Conservation (phyloP, 2,113 vertebrate species). For the Corynorhinus townsendii region DNA sequence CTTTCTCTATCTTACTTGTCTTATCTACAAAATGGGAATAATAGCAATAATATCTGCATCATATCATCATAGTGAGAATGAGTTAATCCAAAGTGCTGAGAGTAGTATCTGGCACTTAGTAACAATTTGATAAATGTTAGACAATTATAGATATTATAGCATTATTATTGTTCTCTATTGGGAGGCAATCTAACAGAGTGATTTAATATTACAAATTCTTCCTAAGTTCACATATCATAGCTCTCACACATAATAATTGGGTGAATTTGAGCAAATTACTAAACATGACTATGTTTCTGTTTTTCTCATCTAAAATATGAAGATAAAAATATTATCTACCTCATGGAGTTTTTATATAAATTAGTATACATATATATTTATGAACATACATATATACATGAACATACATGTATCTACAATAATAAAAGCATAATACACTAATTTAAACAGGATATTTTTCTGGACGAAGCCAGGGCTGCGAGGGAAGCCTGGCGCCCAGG, state of each 20-base stretch:
- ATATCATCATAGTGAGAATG: neutral
- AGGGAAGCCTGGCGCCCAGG: too few species aligned
- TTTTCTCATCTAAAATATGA: constrained; percentile 25
- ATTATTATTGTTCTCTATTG: neutral
- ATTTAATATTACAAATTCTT: neutral
- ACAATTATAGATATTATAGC: neutral
- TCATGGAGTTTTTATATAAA: neutral
- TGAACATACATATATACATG: neutral
- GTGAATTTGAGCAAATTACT: neutral
- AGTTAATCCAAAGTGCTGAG: neutral
- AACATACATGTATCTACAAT: neutral
- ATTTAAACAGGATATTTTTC: too few species aligned
- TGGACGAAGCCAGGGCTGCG: too few species aligned
- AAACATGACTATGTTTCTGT: neutral
- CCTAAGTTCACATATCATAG: neutral
- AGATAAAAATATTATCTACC: neutral
- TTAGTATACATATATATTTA: neutral
- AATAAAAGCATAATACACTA: too few species aligned
- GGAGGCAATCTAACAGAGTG: neutral
- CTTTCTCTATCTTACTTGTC: neutral
- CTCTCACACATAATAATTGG: neutral
- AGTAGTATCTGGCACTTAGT: neutral
- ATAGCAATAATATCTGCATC: neutral
- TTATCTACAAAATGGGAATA: constrained; percentile 8
- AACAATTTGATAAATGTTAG: constrained; percentile 5